A percentile compares a stretch with the other conserved stretches of the same genome.
These are phyloP conservation scores for Ectropis grisescens DNA, from an alignment of 1,140 invertebrate genomes.

Conservation along the genomic window DNA sequence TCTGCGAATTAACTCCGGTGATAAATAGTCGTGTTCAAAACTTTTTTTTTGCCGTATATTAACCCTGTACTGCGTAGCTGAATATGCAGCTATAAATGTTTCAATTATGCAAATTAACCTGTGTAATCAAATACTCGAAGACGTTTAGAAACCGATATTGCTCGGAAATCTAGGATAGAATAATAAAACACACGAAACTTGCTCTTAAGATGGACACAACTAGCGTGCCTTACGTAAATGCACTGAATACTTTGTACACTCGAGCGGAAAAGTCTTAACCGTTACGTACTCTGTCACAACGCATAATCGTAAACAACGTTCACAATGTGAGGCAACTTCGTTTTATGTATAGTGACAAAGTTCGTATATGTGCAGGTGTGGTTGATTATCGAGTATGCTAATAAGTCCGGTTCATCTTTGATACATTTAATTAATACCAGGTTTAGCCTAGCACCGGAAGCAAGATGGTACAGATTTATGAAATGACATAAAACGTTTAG, in stretches of 20 bases:
- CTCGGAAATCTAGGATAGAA: slow-evolving; percentile 22
- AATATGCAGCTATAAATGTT: slow-evolving; percentile 6
- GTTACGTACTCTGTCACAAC: too few species aligned
- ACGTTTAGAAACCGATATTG: slow-evolving; percentile 14
- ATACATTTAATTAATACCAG: slow-evolving; percentile 35
- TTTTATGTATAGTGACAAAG: too few species aligned
- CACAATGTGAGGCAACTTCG: too few species aligned
- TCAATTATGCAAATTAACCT: slow-evolving; percentile 9
- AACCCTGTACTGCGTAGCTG: too few species aligned
- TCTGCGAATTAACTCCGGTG: slow-evolving; percentile 4
- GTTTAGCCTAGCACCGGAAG: slow-evolving; percentile 29
- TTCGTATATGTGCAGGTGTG: too few species aligned
- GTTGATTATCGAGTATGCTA: slow-evolving; percentile 34
- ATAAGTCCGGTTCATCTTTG: slow-evolving; percentile 16
- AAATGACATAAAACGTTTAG: slow-evolving; percentile 26
- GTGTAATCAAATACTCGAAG: slow-evolving; percentile 10
- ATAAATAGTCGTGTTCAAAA: too few species aligned
- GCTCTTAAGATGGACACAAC: slow-evolving; percentile 3
- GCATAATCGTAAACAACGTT: too few species aligned
- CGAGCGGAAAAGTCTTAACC: too few species aligned
- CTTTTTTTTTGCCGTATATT: too few species aligned
- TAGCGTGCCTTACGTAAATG: slow-evolving; percentile 23
- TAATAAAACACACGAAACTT: slow-evolving; percentile 23
- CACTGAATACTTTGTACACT: slow-evolving; percentile 34
- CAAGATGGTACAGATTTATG: slow-evolving; percentile 28